phyloP scores from a whole-genome alignment of 2,888 invertebrate genomes.

The Ethmia dodecea region DNA sequence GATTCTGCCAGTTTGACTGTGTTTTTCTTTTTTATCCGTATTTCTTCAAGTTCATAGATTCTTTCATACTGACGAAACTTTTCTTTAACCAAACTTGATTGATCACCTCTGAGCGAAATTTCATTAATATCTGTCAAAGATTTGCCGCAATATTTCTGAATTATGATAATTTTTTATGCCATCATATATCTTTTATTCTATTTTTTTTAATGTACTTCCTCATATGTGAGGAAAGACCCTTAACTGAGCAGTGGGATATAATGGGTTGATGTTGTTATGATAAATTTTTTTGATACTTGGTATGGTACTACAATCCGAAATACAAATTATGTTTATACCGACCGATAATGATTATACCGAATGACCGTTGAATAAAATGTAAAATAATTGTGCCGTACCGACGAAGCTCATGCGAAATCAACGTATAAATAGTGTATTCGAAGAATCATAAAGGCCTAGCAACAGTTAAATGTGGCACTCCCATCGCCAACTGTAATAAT shows the following conservation, averaged over 20 bases:
- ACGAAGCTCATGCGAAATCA: too few species aligned
- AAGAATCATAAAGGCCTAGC: constrained; percentile 7
- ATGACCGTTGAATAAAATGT: too few species aligned
- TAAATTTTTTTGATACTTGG: too few species aligned
- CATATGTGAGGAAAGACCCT: too few species aligned
- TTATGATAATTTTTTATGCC: constrained; percentile 37
- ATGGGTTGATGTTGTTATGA: too few species aligned
- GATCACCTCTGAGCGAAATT: constrained; percentile 59
- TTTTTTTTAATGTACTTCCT: not conserved
- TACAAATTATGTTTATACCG: too few species aligned
- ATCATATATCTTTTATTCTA: not conserved
- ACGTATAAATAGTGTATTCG: constrained; percentile 7
- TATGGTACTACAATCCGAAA: too few species aligned
- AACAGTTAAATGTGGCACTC: constrained; percentile 24
- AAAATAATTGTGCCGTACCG: too few species aligned
- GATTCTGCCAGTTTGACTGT: too few species aligned
- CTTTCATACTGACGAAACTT: constrained; percentile 16
- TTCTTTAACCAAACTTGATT: constrained; percentile 44
- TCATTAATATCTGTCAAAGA: constrained; percentile 69
- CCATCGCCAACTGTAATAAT: constrained; percentile 42
- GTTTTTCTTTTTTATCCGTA: constrained; percentile 14
- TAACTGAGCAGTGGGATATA: too few species aligned
- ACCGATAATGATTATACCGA: too few species aligned
- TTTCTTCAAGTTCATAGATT: constrained; percentile 34
- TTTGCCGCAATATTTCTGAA: constrained; percentile 52